Percentiles rank a stretch among this genome's conserved stretches.
Evolutionary conservation across 1,140 invertebrate species (phyloP).

Genomic region (Temnothorax longispinosus): DNA sequence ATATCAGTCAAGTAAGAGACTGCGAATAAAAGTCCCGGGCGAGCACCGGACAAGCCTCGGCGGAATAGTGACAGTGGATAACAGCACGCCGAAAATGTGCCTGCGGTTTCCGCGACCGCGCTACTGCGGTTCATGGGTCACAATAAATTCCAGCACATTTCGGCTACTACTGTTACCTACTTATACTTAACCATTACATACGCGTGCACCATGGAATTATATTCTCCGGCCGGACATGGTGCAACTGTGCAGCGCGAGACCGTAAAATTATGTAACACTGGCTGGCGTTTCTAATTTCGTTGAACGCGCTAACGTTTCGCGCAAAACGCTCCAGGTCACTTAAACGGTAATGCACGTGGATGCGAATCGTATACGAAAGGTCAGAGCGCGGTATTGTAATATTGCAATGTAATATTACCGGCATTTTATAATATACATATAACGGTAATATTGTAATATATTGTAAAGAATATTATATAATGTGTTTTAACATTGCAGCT

Average conservation of each 20-base stretch:
- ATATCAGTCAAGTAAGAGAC: conserved; percentile 36
- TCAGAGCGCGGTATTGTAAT: conserved; percentile 15
- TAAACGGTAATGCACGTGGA: conserved; percentile 38
- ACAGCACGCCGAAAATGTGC: conserved; percentile 29
- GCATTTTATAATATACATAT: conserved; percentile 1
- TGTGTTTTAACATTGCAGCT: neutral
- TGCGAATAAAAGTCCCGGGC: conserved; percentile 31
- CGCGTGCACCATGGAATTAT: conserved; percentile 23
- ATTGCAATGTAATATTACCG: conserved; percentile 14
- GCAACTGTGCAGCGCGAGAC: neutral
- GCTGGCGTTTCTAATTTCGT: conserved; percentile 53
- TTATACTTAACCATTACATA: conserved; percentile 44
- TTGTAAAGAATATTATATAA: conserved; percentile 38
- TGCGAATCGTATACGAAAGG: conserved; percentile 17
- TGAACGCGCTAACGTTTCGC: conserved; percentile 32
- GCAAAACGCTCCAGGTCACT: conserved; percentile 48
- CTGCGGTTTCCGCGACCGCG: conserved; percentile 26
- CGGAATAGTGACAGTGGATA: neutral
- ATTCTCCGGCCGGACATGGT: conserved; percentile 1
- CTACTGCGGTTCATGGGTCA: conserved; percentile 5
- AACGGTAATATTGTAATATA: conserved; percentile 2
- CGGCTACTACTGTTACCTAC: conserved; percentile 18
- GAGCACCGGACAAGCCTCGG: neutral
- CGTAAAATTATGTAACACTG: conserved; percentile 49
- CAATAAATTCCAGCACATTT: conserved; percentile 50